Percentiles rank a stretch among this genome's conserved stretches.
Evolutionary conservation across 1,140 invertebrate genomes (phyloP).

Genomic region (Phymastichus coffea): DNA sequence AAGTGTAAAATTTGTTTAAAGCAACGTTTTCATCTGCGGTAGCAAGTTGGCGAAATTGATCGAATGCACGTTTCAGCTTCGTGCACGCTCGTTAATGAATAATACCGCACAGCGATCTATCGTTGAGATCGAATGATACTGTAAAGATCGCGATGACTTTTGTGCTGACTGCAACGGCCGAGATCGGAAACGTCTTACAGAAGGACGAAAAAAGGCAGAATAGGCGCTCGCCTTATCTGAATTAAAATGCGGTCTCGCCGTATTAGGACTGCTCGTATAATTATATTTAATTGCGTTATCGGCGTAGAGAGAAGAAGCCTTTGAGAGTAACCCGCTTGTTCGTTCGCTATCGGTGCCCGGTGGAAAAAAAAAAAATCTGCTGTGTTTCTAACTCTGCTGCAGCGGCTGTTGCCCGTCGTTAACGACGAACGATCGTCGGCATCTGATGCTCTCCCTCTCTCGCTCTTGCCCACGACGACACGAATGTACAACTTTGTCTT

Average conservation of each 20-base stretch:
- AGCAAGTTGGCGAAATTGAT: too few species aligned
- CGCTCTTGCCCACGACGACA: background rate
- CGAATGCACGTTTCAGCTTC: too few species aligned
- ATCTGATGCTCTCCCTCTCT: background rate
- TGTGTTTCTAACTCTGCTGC: background rate
- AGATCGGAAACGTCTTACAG: too few species aligned
- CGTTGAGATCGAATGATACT: too few species aligned
- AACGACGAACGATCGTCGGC: background rate
- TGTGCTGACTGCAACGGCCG: too few species aligned
- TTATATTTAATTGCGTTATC: constrained; percentile 24
- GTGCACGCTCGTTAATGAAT: too few species aligned
- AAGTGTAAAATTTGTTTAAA: too few species aligned
- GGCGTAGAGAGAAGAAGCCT: background rate
- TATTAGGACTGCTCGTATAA: background rate
- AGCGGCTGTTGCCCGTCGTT: constrained; percentile 1
- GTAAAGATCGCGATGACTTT: too few species aligned
- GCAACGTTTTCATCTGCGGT: too few species aligned
- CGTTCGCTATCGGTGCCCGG: constrained; percentile 9
- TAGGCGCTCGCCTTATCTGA: too few species aligned
- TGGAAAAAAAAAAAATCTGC: constrained; percentile 1
- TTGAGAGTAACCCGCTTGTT: background rate
- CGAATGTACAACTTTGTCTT: constrained; percentile 17
- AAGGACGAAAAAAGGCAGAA: too few species aligned
- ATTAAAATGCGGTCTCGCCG: background rate
- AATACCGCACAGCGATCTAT: too few species aligned